A percentile compares a stretch with the other conserved stretches of the same genome.
Evolutionary conservation across 2,113 vertebrate species (phyloP).

Genomic region (Tragelaphus buxtoni): DNA sequence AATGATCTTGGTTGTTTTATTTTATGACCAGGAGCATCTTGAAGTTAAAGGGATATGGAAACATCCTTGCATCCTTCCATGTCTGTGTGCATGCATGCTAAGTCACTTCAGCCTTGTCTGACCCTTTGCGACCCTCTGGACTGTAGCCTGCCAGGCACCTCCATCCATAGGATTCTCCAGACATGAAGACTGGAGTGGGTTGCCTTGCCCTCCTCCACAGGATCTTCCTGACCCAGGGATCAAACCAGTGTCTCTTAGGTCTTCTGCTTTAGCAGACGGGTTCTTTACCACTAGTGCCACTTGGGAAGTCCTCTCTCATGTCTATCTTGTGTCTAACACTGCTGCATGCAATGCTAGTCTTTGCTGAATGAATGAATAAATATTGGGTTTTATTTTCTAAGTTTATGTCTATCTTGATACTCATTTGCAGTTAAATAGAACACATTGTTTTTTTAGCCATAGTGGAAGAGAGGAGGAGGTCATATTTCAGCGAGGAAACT

Average conservation of each 20-base stretch:
- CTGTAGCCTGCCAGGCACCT: background rate
- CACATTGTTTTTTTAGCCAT: background rate
- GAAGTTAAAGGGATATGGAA: background rate
- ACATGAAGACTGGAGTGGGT: background rate
- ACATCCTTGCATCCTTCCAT: background rate
- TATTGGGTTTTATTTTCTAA: slow-evolving; percentile 6
- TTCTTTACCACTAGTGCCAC: background rate
- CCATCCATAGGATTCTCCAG: background rate
- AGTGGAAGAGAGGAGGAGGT: background rate
- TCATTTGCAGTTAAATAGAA: background rate
- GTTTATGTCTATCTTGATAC: background rate
- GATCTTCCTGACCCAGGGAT: background rate
- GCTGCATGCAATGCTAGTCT: background rate
- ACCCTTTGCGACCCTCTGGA: background rate
- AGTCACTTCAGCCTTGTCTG: background rate
- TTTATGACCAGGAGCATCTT: background rate
- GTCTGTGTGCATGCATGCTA: background rate
- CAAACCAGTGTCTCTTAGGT: background rate
- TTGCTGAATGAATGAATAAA: background rate
- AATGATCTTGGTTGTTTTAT: background rate
- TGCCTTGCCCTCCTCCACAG: background rate
- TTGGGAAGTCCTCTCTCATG: background rate
- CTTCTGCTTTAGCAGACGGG: background rate
- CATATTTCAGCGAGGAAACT: background rate
- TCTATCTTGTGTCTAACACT: background rate